Percentiles rank a stretch among this genome's conserved stretches.
phyloP scores from a whole-genome alignment of 2,797 vertebrate species.

The Danio albolineatus region DNA sequence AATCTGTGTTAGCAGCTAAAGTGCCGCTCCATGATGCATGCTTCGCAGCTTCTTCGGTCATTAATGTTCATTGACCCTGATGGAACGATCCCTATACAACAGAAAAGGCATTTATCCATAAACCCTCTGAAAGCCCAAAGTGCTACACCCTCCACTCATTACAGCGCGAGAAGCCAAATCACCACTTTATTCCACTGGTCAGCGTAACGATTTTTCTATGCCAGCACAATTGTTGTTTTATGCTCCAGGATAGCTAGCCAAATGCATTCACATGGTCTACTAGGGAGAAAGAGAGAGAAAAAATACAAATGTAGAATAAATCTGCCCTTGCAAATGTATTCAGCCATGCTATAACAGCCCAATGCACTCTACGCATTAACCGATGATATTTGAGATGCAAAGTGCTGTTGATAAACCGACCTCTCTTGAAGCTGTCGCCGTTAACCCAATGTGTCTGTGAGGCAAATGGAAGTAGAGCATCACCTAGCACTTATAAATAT shows the following conservation, averaged over 20 bases:
- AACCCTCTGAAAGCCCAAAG: constrained; percentile 46
- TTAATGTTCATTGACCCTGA: constrained; percentile 62
- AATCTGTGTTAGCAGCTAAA: constrained; percentile 32
- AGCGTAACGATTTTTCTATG: constrained; percentile 50
- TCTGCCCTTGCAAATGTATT: constrained; percentile 15
- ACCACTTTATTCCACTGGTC: constrained; percentile 53
- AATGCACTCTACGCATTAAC: constrained; percentile 29
- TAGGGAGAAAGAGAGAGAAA: neutral
- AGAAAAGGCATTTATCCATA: constrained; percentile 59
- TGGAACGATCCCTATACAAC: constrained; percentile 44
- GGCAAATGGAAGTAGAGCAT: constrained; percentile 46
- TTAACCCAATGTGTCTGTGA: constrained; percentile 10
- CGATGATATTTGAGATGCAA: constrained; percentile 20
- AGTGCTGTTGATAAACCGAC: constrained; percentile 5
- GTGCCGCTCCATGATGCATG: constrained; percentile 34
- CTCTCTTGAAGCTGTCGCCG: neutral
- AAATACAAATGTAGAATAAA: constrained; percentile 33
- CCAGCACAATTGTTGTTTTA: constrained; percentile 45
- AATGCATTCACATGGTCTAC: constrained; percentile 42
- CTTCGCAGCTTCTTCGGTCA: constrained; percentile 41
- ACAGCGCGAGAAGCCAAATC: constrained; percentile 56
- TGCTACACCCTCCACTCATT: constrained; percentile 56
- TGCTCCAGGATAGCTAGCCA: constrained; percentile 32
- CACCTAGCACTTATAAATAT: constrained; percentile 46
- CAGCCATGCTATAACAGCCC: neutral